Percentiles rank a stretch among this genome's conserved stretches.
These are phyloP conservation scores for Drosophila neotestacea DNA, from an alignment of 2,888 invertebrate species.

Conservation along the genomic window DNA sequence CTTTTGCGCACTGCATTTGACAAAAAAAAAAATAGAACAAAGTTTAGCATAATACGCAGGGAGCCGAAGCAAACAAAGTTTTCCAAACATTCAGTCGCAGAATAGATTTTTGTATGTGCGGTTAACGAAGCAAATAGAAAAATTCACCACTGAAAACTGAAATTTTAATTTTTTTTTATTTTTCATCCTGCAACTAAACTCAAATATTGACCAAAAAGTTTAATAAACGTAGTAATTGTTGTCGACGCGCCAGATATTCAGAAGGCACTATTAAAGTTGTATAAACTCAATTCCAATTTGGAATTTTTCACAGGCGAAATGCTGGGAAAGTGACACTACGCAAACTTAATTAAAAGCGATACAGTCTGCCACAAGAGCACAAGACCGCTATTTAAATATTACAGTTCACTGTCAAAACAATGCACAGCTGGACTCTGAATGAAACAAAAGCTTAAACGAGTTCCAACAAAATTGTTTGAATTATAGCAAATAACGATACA, in stretches of 20 bases:
- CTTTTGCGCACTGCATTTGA: slow-evolving; percentile 67
- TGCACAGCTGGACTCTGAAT: slow-evolving; percentile 18
- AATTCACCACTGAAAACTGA: slow-evolving; percentile 45
- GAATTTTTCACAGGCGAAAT: slow-evolving; percentile 28
- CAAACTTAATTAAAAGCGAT: slow-evolving; percentile 67
- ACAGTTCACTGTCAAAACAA: slow-evolving; percentile 51
- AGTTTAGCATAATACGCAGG: slow-evolving; percentile 74
- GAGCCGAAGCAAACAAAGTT: slow-evolving; percentile 68
- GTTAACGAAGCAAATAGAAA: slow-evolving; percentile 77
- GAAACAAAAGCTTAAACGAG: slow-evolving; percentile 26
- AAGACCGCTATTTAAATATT: slow-evolving; percentile 55
- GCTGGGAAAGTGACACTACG: slow-evolving; percentile 20
- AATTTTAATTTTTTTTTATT: slow-evolving; percentile 22
- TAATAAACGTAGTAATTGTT: slow-evolving; percentile 63
- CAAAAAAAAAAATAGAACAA: slow-evolving; percentile 53
- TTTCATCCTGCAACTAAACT: slow-evolving; percentile 18
- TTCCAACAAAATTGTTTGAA: slow-evolving; percentile 47
- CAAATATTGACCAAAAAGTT: slow-evolving; percentile 63
- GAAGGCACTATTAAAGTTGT: slow-evolving; percentile 11
- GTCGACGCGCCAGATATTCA: slow-evolving; percentile 28
- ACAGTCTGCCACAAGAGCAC: slow-evolving; percentile 36
- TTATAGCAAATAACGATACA: slow-evolving; percentile 42
- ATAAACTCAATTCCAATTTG: slow-evolving; percentile 40
- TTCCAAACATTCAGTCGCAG: slow-evolving; percentile 68
- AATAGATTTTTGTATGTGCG: slow-evolving; percentile 62